Evolutionary conservation across 23 tunicate species (phyloP), one percentile per base, ranked within the genome.

Genomic region (Ascidia mentula): DNA sequence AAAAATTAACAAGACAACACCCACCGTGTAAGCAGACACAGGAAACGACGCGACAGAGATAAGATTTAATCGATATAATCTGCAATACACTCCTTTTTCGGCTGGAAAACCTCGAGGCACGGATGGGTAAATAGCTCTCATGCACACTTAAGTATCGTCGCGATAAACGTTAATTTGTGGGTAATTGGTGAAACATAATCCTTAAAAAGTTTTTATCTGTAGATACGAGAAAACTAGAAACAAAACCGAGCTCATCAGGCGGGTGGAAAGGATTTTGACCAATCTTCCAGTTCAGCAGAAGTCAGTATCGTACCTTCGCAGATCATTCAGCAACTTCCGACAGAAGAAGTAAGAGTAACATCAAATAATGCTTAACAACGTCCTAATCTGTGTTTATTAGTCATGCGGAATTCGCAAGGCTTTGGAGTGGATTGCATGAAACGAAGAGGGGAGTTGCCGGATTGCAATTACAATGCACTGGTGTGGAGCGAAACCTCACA

Each of bases 361-460:
- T n/a, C n/a, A n/a, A n/a, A n/a, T n/a, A n/a, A n/a, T n/a, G n/a
- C n/a, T n/a, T n/a, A n/a, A n/a, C n/a, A n/a, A n/a, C n/a, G n/a
- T n/a, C n/a, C n/a, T n/a, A n/a, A n/a, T n/a, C n/a, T n/a, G n/a
- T n/a, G n/a, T n/a, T n/a, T n/a, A 9, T 53, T 20, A 86, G 90
- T 24, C 90, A 85, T 26, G 80, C 76, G 34, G 90, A 86, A 34
- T 73, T 53, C 40, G 46, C 74, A 34, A 45, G 83, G 22, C 18
- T 76, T 30, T 80, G 78, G 85, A 46, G 76, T 35, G 90, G 76
- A n/a, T 60, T 86, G 20, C 36, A 69, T 46, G 78, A 70, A 40
- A 84, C 82, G 31, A 80, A 80, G 37, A 13, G 75, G 59, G 85
- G 74, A 45, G 32, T 86, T 15, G 38, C 38, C 0, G 46, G 59